Evolutionary conservation across 2,888 invertebrate species (phyloP).

Genomic region (Antitype chi): DNA sequence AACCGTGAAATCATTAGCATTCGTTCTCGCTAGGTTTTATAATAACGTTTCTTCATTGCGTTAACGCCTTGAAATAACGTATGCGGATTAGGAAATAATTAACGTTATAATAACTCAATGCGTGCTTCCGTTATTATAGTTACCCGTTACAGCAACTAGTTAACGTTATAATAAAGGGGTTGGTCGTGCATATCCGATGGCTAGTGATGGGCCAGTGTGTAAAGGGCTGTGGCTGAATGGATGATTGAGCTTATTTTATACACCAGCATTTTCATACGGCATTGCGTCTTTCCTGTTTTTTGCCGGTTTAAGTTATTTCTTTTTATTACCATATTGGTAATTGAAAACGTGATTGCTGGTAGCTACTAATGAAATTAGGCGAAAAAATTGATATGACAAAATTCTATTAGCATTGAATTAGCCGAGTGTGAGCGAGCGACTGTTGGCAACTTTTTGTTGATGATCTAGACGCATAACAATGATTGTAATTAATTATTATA

Average conservation of each 20-base stretch:
- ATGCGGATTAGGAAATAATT: slow-evolving; percentile 53
- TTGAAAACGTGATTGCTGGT: slow-evolving; percentile 39
- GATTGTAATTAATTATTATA: background rate
- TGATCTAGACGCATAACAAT: background rate
- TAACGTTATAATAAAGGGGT: slow-evolving; percentile 32
- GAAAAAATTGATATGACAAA: slow-evolving; percentile 57
- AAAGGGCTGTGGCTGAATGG: background rate
- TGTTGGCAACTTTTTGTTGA: slow-evolving; percentile 35
- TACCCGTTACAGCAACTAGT: slow-evolving; percentile 50
- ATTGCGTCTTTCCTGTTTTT: slow-evolving; percentile 53
- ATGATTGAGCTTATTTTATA: background rate
- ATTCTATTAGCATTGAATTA: slow-evolving; percentile 59
- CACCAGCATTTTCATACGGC: slow-evolving; percentile 10
- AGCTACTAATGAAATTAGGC: slow-evolving; percentile 30
- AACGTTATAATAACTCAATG: slow-evolving; percentile 54
- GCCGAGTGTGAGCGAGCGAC: background rate
- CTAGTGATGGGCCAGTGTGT: slow-evolving; percentile 4
- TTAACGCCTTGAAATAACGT: slow-evolving; percentile 52
- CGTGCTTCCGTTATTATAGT: slow-evolving; percentile 52
- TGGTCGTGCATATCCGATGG: background rate
- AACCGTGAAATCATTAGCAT: slow-evolving; percentile 54
- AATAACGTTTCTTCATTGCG: slow-evolving; percentile 44
- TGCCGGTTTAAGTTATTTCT: slow-evolving; percentile 24
- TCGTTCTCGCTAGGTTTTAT: slow-evolving; percentile 27
- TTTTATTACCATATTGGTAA: slow-evolving; percentile 54